phyloP scores from a whole-genome alignment of 2,797 vertebrate species.

The Pempheris klunzingeri region DNA sequence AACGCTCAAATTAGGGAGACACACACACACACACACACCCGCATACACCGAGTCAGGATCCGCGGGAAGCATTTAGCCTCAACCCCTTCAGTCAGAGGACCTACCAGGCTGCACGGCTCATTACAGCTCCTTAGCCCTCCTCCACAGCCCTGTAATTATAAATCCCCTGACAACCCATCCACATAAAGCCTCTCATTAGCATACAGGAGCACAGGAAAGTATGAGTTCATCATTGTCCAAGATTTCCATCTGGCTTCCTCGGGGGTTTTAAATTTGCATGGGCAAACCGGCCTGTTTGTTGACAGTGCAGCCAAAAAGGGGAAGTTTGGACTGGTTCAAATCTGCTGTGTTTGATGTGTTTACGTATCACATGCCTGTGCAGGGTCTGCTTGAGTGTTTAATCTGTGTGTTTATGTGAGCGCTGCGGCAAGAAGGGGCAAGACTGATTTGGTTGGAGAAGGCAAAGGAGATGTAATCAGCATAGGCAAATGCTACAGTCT shows the following conservation, averaged over 20 bases:
- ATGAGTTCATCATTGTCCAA: slow-evolving; percentile 64
- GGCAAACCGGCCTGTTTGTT: slow-evolving; percentile 59
- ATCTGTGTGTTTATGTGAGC: slow-evolving; percentile 49
- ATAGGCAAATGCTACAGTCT: slow-evolving; percentile 66
- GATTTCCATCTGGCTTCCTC: slow-evolving; percentile 59
- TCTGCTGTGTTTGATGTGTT: slow-evolving; percentile 49
- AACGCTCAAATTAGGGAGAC: slow-evolving; percentile 16
- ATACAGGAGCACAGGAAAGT: slow-evolving; percentile 67
- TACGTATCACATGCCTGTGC: slow-evolving; percentile 51
- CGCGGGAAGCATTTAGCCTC: slow-evolving; percentile 44
- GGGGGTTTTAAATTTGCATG: slow-evolving; percentile 63
- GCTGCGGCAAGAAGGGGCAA: slow-evolving; percentile 40
- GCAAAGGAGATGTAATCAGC: slow-evolving; percentile 73
- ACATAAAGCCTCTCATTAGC: slow-evolving; percentile 73
- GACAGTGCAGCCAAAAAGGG: slow-evolving; percentile 47
- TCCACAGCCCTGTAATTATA: slow-evolving; percentile 72
- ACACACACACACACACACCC: background rate
- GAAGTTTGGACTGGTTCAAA: slow-evolving; percentile 50
- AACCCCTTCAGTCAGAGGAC: slow-evolving; percentile 53
- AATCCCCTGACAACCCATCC: slow-evolving; percentile 66
- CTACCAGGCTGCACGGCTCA: slow-evolving; percentile 70
- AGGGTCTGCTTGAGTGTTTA: slow-evolving; percentile 47
- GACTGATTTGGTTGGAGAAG: slow-evolving; percentile 55
- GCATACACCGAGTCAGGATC: slow-evolving; percentile 30
- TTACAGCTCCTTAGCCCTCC: slow-evolving; percentile 67